These are phyloP conservation scores for Psylliodes chrysocephalus DNA, from an alignment of 2,888 invertebrate species.

Conservation along the genomic window DNA sequence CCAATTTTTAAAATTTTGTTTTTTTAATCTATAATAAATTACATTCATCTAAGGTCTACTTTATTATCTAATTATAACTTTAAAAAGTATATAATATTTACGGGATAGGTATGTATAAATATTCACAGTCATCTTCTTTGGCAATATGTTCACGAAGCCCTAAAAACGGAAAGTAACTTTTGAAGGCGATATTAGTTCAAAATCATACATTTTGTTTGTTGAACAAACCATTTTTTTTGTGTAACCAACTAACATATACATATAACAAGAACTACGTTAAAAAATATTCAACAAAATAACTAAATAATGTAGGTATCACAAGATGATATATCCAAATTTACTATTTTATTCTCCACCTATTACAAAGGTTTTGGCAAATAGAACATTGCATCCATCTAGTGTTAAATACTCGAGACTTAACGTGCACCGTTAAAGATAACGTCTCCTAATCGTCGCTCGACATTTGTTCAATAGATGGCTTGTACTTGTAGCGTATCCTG, in stretches of 20 bases:
- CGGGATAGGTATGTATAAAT: slow-evolving; percentile 51
- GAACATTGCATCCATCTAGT: too few relatives aligned
- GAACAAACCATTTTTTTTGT: slow-evolving; percentile 5
- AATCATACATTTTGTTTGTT: not conserved
- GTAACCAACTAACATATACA: slow-evolving; percentile 12
- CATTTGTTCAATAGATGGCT: too few relatives aligned
- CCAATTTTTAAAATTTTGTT: slow-evolving; percentile 46
- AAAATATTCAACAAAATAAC: slow-evolving; percentile 15
- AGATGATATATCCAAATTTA: too few relatives aligned
- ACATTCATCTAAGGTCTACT: slow-evolving; percentile 54
- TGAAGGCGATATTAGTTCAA: slow-evolving; percentile 14
- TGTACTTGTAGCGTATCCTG: too few relatives aligned
- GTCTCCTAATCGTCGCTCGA: too few relatives aligned
- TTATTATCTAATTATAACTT: slow-evolving; percentile 56
- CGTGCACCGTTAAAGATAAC: too few relatives aligned
- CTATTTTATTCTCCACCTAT: too few relatives aligned
- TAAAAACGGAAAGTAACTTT: slow-evolving; percentile 43
- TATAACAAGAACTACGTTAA: slow-evolving; percentile 12
- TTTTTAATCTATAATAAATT: slow-evolving; percentile 53
- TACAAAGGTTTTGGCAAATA: too few relatives aligned
- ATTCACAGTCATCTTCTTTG: slow-evolving; percentile 64
- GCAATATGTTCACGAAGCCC: slow-evolving; percentile 58
- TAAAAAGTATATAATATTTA: slow-evolving; percentile 57
- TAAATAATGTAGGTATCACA: too few relatives aligned
- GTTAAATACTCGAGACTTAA: too few relatives aligned